Percentiles rank a stretch among this genome's conserved stretches.
These are phyloP conservation scores for Apotomis capreana DNA, from an alignment of 2,888 invertebrate species.

Conservation along the genomic window DNA sequence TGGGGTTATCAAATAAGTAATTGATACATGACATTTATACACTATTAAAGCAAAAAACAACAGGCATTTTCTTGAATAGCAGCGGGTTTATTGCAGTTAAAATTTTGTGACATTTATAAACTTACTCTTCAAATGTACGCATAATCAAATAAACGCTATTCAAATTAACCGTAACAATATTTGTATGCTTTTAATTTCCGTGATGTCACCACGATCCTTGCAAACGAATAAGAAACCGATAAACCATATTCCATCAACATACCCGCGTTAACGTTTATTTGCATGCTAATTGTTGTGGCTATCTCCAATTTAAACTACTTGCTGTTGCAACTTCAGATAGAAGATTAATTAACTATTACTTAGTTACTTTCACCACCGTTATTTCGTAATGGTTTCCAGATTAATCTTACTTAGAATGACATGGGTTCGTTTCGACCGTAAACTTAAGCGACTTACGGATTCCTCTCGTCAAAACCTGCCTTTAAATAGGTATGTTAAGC, in stretches of 20 bases:
- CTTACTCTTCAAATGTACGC: too few relatives aligned
- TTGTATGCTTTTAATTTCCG: too few relatives aligned
- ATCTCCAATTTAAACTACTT: background rate
- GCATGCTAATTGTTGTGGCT: background rate
- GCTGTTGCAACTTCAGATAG: background rate
- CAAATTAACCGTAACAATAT: too few relatives aligned
- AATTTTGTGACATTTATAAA: too few relatives aligned
- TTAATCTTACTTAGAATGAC: background rate
- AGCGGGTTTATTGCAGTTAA: too few relatives aligned
- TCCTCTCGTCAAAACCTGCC: background rate
- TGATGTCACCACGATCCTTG: too few relatives aligned
- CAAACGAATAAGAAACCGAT: background rate
- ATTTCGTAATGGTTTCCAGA: slow-evolving; percentile 6
- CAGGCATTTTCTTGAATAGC: too few relatives aligned
- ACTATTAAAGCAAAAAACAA: too few relatives aligned
- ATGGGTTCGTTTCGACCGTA: background rate
- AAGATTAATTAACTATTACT: slow-evolving; percentile 2
- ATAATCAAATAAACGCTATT: too few relatives aligned
- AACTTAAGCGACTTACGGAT: background rate
- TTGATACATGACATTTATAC: too few relatives aligned
- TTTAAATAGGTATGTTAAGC: background rate
- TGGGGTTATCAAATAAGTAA: too few relatives aligned
- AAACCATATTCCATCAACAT: background rate
- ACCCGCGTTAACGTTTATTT: background rate
- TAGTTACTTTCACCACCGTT: slow-evolving; percentile 2